phyloP scores from a whole-genome alignment of 2,888 invertebrate genomes.

The Yponomeuta sedellus region DNA sequence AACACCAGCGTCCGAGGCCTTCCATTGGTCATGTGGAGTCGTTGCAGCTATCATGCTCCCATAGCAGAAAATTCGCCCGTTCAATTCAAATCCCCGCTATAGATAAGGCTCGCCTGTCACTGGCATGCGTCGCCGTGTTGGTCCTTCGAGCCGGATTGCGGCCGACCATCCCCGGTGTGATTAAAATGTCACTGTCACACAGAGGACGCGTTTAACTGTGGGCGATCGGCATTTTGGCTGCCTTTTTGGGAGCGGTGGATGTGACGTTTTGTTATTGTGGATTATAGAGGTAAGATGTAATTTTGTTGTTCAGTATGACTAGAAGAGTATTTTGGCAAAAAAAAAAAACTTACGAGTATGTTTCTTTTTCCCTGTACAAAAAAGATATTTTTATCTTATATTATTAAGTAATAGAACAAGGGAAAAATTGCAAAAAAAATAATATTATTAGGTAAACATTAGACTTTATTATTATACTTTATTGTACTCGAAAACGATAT shows the following conservation, averaged over 20 bases:
- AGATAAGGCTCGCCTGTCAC: slow-evolving; percentile 9
- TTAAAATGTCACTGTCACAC: slow-evolving; percentile 16
- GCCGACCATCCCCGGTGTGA: slow-evolving; percentile 8
- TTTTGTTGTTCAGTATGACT: too few species aligned
- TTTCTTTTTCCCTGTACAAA: too few species aligned
- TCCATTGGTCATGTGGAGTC: not conserved
- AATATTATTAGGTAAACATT: too few species aligned
- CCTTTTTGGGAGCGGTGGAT: not conserved
- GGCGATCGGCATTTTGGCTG: not conserved
- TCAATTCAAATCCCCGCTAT: not conserved
- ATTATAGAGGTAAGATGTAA: not conserved
- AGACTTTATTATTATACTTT: too few species aligned
- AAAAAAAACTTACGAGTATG: too few species aligned
- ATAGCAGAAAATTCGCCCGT: not conserved
- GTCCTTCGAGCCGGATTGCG: not conserved
- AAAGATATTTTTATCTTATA: too few species aligned
- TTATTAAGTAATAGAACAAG: too few species aligned
- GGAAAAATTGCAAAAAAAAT: too few species aligned
- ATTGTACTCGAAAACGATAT: too few species aligned
- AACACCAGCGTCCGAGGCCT: too few species aligned
- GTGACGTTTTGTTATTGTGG: not conserved
- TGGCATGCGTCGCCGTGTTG: slow-evolving; percentile 2
- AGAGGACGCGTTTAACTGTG: slow-evolving; percentile 8
- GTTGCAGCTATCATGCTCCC: not conserved
- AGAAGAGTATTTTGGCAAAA: too few species aligned